Conservation (phyloP, 2,888 invertebrate species). For the Xanthorhoe spadicearia region DNA sequence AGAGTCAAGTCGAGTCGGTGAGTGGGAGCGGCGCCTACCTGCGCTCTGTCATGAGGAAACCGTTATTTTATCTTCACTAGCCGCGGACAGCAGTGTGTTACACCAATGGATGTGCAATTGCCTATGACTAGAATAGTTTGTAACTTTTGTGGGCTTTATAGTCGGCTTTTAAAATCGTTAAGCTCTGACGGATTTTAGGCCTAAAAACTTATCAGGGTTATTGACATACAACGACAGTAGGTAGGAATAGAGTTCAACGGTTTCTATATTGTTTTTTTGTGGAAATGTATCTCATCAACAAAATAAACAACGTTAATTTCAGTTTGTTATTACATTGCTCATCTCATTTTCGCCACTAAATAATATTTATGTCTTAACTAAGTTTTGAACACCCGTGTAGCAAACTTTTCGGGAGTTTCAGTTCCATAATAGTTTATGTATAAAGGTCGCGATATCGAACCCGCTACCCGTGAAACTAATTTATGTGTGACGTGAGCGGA, state of each 20-base stretch:
- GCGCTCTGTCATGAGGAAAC: conserved; percentile 17
- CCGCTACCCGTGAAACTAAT: conserved; percentile 41
- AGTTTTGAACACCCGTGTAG: neutral
- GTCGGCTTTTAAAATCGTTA: too few relatives aligned
- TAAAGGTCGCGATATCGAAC: conserved; percentile 21
- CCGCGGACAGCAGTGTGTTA: neutral
- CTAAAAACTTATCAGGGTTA: too few relatives aligned
- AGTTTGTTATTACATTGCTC: too few relatives aligned
- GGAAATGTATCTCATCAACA: too few relatives aligned
- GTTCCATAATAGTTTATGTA: conserved; percentile 4
- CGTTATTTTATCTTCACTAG: conserved; percentile 25
- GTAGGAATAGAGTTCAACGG: too few relatives aligned
- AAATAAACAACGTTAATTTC: too few relatives aligned
- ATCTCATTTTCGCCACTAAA: too few relatives aligned
- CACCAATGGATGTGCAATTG: neutral
- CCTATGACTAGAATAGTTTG: neutral
- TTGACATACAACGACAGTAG: too few relatives aligned
- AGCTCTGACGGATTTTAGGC: too few relatives aligned
- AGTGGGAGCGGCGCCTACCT: neutral
- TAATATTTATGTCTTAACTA: neutral
- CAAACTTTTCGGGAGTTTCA: conserved; percentile 6
- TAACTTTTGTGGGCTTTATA: neutral
- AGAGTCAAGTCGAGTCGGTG: too few relatives aligned
- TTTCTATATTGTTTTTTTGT: too few relatives aligned
- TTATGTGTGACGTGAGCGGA: conserved; percentile 41